Evolutionary conservation across 2,113 vertebrate species (phyloP).

Genomic region (Tamias sibiricus): DNA sequence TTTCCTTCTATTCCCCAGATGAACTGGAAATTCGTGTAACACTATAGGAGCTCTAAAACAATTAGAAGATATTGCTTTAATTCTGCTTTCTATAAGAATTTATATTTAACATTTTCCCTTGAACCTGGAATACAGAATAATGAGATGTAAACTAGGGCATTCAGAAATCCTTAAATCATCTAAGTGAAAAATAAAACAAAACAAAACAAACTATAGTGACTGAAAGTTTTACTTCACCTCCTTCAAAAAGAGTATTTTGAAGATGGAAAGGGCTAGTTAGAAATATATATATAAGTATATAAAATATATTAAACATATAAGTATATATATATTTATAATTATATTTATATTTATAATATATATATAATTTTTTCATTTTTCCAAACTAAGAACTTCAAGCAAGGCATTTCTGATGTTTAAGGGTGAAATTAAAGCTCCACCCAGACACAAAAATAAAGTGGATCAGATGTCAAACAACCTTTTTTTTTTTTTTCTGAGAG

Average conservation of each 20-base stretch:
- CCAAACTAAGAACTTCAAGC: background rate
- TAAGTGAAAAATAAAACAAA: background rate
- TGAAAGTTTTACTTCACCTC: background rate
- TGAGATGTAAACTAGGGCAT: background rate
- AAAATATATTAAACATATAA: no score
- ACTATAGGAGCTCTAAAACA: background rate
- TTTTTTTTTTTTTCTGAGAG: background rate
- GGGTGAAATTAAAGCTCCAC: background rate
- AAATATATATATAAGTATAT: background rate
- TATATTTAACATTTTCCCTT: conserved; percentile 35
- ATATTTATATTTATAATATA: background rate
- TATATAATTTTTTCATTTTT: background rate
- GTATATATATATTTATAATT: no score
- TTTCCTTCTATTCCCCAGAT: background rate
- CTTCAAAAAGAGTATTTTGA: background rate
- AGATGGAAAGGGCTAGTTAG: background rate
- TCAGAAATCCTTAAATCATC: conserved; percentile 38
- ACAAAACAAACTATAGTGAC: background rate
- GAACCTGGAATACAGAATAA: background rate
- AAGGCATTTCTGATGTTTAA: background rate
- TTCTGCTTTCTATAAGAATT: conserved; percentile 50
- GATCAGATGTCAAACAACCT: background rate
- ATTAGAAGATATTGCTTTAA: background rate
- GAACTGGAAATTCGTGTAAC: conserved; percentile 6
- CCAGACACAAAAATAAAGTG: background rate